phyloP scores from a whole-genome alignment of 2,797 vertebrate genomes.

The Rhabdomys pumilio region DNA sequence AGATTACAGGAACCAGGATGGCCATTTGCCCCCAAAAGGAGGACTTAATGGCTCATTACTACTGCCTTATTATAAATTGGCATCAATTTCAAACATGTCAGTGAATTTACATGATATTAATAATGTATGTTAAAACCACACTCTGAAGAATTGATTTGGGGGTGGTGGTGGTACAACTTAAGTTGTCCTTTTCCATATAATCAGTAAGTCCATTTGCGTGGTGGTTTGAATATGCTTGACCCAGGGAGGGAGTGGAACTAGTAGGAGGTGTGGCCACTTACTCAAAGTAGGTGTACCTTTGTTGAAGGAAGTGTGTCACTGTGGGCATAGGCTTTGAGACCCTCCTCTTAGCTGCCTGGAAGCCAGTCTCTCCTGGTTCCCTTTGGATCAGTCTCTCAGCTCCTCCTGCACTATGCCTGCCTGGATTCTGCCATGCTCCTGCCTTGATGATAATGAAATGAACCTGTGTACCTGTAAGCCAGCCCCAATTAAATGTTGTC shows the following conservation, averaged over 20 bases:
- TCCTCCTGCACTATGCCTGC: background rate
- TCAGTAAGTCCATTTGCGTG: background rate
- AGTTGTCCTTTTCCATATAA: rapidly evolving
- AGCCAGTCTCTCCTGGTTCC: background rate
- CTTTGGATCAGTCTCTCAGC: background rate
- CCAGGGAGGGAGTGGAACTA: background rate
- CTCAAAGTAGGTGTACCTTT: background rate
- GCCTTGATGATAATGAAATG: background rate
- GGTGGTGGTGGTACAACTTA: rapidly evolving
- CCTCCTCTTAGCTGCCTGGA: background rate
- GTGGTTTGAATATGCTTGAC: background rate
- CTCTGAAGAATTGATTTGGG: background rate
- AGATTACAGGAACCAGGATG: background rate
- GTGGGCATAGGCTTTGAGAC: background rate
- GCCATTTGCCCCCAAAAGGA: background rate
- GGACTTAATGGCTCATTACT: background rate
- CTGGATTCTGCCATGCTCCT: background rate
- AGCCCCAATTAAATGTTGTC: background rate
- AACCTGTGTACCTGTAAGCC: background rate
- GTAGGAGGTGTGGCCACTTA: background rate
- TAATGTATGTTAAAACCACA: rapidly evolving
- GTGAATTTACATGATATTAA: background rate
- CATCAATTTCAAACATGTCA: background rate
- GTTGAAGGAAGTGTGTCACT: background rate
- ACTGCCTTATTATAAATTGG: background rate